Evolutionary conservation across 2,113 vertebrate species (phyloP).

Genomic region (Argyrosomus japonicus): DNA sequence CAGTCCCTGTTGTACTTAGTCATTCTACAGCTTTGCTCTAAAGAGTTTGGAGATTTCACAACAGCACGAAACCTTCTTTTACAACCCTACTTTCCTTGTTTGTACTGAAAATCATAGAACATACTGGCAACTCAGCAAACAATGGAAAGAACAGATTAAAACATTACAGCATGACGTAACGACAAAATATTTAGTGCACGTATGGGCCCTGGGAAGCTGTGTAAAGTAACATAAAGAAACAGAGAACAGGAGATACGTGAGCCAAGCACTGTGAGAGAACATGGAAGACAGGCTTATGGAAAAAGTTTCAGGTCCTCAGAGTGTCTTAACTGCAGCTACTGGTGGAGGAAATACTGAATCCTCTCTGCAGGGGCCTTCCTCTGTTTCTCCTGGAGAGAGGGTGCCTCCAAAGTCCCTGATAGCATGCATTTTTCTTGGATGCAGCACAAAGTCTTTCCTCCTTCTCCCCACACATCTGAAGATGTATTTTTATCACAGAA

Average conservation of each 20-base stretch:
- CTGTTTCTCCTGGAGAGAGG: conserved; percentile 60
- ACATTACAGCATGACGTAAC: conserved; percentile 37
- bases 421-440: conserved; percentile 79
- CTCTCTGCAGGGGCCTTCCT: conserved; percentile 77
- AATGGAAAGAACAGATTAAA: conserved; percentile 66
- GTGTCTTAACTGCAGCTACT: conserved; percentile 60
- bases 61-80: conserved; percentile 46
- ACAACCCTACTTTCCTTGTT: conserved; percentile 52
- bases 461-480: conserved; percentile 69
- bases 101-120: conserved; percentile 49
- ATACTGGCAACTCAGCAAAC: conserved; percentile 51
- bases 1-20: conserved; percentile 64
- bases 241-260: conserved; percentile 11
- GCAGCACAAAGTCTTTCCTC: conserved; percentile 70
- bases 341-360: conserved; percentile 71
- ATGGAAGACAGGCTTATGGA: conserved; percentile 19
- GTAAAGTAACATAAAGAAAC: conserved; percentile 51
- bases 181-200: conserved; percentile 45
- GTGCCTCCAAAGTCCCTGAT: conserved; percentile 73
- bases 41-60: conserved; percentile 58
- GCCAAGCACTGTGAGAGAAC: conserved; percentile 41
- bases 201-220: conserved; percentile 33
- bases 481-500: conserved; percentile 74
- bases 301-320: conserved; percentile 40
- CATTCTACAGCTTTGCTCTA: conserved; percentile 51